Evolutionary conservation across 2,113 vertebrate species (phyloP), one percentile per base, ranked within the genome.

Genomic region (Pomatostomus ruficeps): DNA sequence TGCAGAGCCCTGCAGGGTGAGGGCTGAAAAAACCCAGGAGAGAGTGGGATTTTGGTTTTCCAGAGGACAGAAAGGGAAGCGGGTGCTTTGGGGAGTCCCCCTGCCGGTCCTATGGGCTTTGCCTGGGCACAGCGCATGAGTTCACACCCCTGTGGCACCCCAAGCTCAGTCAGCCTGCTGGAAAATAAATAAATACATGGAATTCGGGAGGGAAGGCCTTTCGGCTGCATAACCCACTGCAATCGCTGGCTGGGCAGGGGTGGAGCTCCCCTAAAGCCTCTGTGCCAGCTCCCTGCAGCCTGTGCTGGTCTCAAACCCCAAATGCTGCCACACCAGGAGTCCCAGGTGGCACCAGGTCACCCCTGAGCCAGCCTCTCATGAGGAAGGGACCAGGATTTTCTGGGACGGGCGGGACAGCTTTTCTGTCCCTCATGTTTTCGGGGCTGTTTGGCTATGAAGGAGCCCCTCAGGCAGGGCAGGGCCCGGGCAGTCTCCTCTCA

Each of bases 341-440:
- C 22, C 62, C 21, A 17, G 40, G 36, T 43, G 51, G 51, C 14
- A 66, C 57, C 0, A 1, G 40, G 14, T 9, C n/a, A 5, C 33
- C 82, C 42, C 7, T 26, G 8, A 77, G 51, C 58, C 46, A 43
- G 35, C 12, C 29, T n/a, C 10, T 22, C 21, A 12, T 8, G 13
- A 85, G 31, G 20, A 35, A 45, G 36, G 17, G 13, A 36, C 51
- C n/a, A 4, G 4, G 26, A 14, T 21, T 21, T 36, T 31, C 49
- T 43, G 49, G 2, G 3, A 31, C 24, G n/a, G 12, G 12, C 24
- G 28, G 57, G 48, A 26, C n/a, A 58, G n/a, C 5, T 0, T 46
- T 33, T n/a, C n/a, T n/a, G n/a, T n/a, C 3, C 25, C 40, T 68
- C 23, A 9, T 0, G 1, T 43, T 86, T 84, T 84, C 0, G 4